Base-by-base conservation (phyloP, 2,113 vertebrate genomes). In the Illadopsis cleaveri region DNA sequence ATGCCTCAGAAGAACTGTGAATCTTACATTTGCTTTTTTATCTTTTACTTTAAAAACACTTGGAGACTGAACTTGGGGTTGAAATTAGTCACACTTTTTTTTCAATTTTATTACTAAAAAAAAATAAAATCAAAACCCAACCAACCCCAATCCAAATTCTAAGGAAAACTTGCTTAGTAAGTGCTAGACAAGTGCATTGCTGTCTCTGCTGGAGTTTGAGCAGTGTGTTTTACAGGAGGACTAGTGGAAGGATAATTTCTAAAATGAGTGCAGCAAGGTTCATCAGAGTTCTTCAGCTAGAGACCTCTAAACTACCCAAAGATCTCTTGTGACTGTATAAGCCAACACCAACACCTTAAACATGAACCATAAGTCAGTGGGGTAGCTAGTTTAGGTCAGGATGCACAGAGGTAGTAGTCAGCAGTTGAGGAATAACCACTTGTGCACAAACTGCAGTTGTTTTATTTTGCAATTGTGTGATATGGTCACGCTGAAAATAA, bases 11-110 rank as follows among this genome's bases (percentile, higher is more conserved):
- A 78, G n/a, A 82, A 40, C 21, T 75, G 30, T 54, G 38, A 38
- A 20, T 86, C 57, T 76, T 72, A 10, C 12, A 7, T 77, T 89
- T 50, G 11, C 4, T 64, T 80, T 76, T 72, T 24, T 22, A 53
- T 65, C 6, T 48, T 77, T 65, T 54, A 22, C 18, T 81, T 80
- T 10, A 28, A 71, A 78, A 88, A 56, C 79, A 60, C 6, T 13
- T 71, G 23, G 35, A 79, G 53, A 20, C 16, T n/a, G 19, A 53
- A 51, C 12, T 61, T 0, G 0, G 9, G 4, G 22, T 64, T 48
- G 40, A 76, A 37, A 51, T 82, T n/a, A 7, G 3, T 61, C 40
- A 25, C 1, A 2, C 47, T 37, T 25, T 56, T 51, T 47, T 57
- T 64, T 18, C 4, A 28, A 9, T 80, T 69, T 44, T 44, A 24